Evolutionary conservation across 2,797 vertebrate genomes (phyloP).

Genomic region (Numenius phaeopus): DNA sequence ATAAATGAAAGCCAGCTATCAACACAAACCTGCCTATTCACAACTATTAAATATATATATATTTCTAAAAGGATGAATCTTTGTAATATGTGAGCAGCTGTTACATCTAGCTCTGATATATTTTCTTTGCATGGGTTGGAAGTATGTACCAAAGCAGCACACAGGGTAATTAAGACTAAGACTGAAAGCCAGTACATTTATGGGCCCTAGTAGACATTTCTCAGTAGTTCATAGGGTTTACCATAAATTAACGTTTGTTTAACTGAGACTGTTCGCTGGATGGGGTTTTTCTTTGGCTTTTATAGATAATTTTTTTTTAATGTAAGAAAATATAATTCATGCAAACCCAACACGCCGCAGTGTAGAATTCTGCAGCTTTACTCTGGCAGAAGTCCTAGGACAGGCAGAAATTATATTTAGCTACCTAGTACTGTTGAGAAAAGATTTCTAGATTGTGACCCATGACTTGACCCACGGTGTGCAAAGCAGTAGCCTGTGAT

Average conservation of each 20-base stretch:
- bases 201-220: conserved; percentile 13
- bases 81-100: background rate
- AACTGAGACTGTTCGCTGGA: background rate
- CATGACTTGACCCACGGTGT: background rate
- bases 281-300: background rate
- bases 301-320: background rate
- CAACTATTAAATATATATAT: background rate
- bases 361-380: background rate
- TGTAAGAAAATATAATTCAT: background rate
- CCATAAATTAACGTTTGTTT: background rate
- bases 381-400: background rate
- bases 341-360: background rate
- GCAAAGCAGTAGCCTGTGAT: background rate
- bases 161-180: conserved; percentile 14
- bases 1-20: background rate
- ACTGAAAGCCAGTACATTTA: conserved; percentile 50
- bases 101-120: background rate
- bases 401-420: background rate
- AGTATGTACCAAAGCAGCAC: conserved; percentile 16
- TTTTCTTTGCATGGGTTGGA: conserved; percentile 17
- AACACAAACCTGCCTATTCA: background rate
- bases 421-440: background rate
- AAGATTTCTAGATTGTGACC: background rate
- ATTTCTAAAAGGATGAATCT: background rate
- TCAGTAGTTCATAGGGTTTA: background rate